Conservation (phyloP, 1,140 invertebrate species). For the Bradysia coprophila region DNA sequence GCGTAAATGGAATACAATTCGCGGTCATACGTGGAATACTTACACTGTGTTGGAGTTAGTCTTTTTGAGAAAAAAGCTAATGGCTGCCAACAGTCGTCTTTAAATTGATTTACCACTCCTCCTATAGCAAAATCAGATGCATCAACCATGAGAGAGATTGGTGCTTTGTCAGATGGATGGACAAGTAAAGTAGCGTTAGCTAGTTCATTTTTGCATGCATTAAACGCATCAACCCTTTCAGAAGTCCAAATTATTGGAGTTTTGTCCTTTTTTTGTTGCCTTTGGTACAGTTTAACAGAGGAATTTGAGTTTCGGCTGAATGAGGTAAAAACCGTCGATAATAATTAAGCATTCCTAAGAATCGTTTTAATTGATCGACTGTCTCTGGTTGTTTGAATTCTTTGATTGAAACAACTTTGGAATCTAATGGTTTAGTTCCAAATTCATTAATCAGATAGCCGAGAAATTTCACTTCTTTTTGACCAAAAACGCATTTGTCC, state of each 20-base stretch:
- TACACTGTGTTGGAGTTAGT: conserved; percentile 11
- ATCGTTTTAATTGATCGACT: conserved; percentile 15
- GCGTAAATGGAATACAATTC: conserved; percentile 21
- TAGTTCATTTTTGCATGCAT: too few species aligned
- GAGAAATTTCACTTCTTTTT: conserved; percentile 10
- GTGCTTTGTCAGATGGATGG: too few species aligned
- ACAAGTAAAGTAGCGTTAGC: too few species aligned
- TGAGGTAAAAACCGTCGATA: conserved; percentile 14
- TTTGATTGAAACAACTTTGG: conserved; percentile 1
- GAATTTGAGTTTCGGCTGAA: conserved; percentile 9
- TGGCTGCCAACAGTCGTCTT: conserved; percentile 12
- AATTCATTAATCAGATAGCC: conserved; percentile 8
- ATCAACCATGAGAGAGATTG: conserved; percentile 11
- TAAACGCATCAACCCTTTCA: too few species aligned
- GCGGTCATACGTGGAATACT: conserved; percentile 19
- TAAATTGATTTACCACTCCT: conserved; percentile 16
- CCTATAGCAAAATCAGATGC: conserved; percentile 21
- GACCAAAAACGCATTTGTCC: conserved; percentile 12
- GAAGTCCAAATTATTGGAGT: too few species aligned
- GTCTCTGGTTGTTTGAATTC: conserved; percentile 13
- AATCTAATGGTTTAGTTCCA: conserved; percentile 7
- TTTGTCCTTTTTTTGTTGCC: too few species aligned
- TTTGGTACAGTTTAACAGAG: conserved; percentile 10
- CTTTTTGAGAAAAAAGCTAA: conserved; percentile 23
- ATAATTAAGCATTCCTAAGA: conserved; percentile 25